These are phyloP conservation scores for Aphrophora alni DNA, from an alignment of 2,888 invertebrate species.

Conservation along the genomic window DNA sequence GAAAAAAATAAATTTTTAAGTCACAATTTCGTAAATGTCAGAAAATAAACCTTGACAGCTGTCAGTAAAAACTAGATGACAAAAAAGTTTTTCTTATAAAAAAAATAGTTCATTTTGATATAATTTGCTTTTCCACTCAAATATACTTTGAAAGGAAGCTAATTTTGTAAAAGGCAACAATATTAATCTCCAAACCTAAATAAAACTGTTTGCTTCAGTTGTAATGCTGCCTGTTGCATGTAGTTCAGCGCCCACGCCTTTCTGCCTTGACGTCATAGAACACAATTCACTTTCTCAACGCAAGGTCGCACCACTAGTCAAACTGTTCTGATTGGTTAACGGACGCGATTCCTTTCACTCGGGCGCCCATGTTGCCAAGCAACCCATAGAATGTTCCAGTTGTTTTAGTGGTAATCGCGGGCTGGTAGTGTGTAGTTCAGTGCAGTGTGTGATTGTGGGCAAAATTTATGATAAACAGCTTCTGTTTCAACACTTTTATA, in stretches of 20 bases:
- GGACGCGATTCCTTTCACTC: neutral
- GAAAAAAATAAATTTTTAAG: too few relatives aligned
- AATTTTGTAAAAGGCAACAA: too few relatives aligned
- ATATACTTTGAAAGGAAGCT: too few relatives aligned
- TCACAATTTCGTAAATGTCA: too few relatives aligned
- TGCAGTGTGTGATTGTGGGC: neutral
- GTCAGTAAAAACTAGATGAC: too few relatives aligned
- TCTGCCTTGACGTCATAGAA: neutral
- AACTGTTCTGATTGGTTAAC: neutral
- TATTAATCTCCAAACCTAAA: too few relatives aligned
- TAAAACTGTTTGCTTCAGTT: too few relatives aligned
- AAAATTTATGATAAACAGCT: neutral
- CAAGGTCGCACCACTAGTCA: constrained; percentile 6
- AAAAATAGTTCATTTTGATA: too few relatives aligned
- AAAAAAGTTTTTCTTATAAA: too few relatives aligned
- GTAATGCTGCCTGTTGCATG: neutral
- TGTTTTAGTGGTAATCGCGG: neutral
- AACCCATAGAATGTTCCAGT: neutral
- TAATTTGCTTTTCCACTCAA: too few relatives aligned
- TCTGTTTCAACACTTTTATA: neutral
- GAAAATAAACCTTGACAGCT: too few relatives aligned
- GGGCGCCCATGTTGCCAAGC: neutral
- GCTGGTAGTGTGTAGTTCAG: neutral
- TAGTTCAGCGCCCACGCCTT: neutral
- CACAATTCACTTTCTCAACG: neutral